These are phyloP conservation scores for Folsomia manolachei DNA, from an alignment of 2,888 invertebrate genomes.

Conservation along the genomic window DNA sequence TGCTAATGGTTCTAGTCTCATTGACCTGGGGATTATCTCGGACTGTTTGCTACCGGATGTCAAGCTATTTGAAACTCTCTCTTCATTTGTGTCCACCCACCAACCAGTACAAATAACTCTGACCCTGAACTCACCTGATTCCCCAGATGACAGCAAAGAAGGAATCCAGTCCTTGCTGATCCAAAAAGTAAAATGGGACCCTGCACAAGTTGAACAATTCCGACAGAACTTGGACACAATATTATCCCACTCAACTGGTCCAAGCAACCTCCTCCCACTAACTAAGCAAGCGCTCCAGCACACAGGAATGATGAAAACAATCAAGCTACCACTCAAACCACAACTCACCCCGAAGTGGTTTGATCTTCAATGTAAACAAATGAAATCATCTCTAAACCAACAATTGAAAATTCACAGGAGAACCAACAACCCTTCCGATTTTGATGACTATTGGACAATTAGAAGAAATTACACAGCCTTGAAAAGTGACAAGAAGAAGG, in stretches of 20 bases:
- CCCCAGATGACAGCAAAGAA: background rate
- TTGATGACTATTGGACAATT: background rate
- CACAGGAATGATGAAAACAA: background rate
- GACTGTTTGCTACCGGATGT: background rate
- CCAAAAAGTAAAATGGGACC: constrained; percentile 12
- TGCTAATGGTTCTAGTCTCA: constrained; percentile 1
- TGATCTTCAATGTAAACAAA: background rate
- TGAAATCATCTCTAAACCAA: background rate
- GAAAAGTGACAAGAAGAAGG: background rate
- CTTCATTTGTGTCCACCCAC: background rate
- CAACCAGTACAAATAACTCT: background rate
- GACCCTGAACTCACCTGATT: background rate
- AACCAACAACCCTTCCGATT: background rate
- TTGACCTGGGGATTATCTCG: background rate
- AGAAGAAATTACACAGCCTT: background rate
- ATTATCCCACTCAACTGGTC: background rate
- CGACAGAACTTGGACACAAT: background rate
- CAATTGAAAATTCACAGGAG: constrained; percentile 3
- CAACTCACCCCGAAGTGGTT: background rate
- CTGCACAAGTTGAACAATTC: background rate
- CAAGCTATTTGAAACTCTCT: background rate
- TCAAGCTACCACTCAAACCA: background rate
- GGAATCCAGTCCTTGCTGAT: background rate
- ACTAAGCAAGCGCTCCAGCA: background rate
- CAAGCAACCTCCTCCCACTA: background rate